A percentile compares a stretch with the other conserved stretches of the same genome.
These are phyloP conservation scores for Drosophila insularis DNA, from an alignment of 1,140 invertebrate species.

Conservation along the genomic window DNA sequence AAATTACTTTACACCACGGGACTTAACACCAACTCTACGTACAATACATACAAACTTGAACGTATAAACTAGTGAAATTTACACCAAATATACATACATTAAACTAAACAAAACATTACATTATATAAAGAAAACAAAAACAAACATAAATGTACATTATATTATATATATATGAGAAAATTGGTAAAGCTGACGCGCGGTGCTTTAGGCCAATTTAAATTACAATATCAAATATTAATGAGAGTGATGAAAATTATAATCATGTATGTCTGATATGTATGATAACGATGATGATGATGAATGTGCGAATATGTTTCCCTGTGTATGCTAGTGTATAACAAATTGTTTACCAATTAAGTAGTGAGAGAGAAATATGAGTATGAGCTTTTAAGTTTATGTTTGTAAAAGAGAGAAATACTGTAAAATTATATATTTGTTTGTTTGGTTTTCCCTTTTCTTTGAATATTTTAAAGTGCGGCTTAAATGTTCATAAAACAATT, in stretches of 20 bases:
- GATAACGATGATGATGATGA: no score
- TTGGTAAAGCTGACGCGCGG: constrained; percentile 72
- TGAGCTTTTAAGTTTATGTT: constrained; percentile 25
- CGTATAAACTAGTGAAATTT: constrained; percentile 72
- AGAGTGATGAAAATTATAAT: constrained; percentile 2
- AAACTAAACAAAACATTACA: constrained; percentile 38
- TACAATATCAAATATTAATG: neutral
- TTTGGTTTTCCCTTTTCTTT: constrained; percentile 4
- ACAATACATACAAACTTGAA: constrained; percentile 25
- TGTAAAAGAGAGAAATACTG: constrained; percentile 13
- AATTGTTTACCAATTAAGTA: constrained; percentile 30
- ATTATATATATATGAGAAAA: constrained; percentile 25
- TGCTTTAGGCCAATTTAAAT: constrained; percentile 61
- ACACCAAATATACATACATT: constrained; percentile 49
- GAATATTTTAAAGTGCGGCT: constrained; percentile 51
- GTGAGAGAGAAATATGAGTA: constrained; percentile 27
- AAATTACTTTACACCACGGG: constrained; percentile 70
- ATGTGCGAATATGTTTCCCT: constrained; percentile 19
- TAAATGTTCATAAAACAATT: constrained; percentile 61
- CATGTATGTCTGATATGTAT: constrained; percentile 21
- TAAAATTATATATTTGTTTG: constrained; percentile 23
- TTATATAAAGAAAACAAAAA: constrained; percentile 22
- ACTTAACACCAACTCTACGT: constrained; percentile 31
- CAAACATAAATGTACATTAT: constrained; percentile 35
- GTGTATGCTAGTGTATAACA: constrained; percentile 49